These are phyloP conservation scores for Eulemur coronatus DNA, from an alignment of 2,797 vertebrate genomes.

Conservation along the genomic window DNA sequence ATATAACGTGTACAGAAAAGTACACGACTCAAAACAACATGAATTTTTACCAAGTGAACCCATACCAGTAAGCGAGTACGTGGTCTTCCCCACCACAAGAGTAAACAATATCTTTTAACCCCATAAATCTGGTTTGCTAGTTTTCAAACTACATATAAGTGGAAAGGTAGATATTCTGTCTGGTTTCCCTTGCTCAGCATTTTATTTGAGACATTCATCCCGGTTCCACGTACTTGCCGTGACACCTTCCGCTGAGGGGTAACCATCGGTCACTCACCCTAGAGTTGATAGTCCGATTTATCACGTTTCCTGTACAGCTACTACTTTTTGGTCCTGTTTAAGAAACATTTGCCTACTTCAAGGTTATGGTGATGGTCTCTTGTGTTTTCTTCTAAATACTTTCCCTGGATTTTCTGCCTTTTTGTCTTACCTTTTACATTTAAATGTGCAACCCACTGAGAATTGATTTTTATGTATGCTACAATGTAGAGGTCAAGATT, in stretches of 20 bases:
- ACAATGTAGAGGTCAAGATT: not conserved
- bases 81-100: not conserved
- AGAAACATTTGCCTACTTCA: not conserved
- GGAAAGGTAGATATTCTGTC: not conserved
- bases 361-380: not conserved
- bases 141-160: not conserved
- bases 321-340: not conserved
- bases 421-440: not conserved
- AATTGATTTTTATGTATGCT: no score
- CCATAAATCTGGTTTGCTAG: not conserved
- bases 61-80: no score
- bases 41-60: not conserved
- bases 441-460: not conserved
- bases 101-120: not conserved
- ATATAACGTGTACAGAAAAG: not conserved
- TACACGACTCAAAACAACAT: not conserved
- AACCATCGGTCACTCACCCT: not conserved
- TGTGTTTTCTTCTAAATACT: not conserved
- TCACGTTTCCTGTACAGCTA: not conserved
- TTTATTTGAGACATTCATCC: not conserved
- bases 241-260: accelerated
- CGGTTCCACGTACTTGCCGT: not conserved
- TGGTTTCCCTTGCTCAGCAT: not conserved
- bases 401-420: not conserved
- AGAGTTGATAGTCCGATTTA: not conserved